Evolutionary conservation across 2,113 vertebrate species (phyloP).

Genomic region (Platycercus adscitus): DNA sequence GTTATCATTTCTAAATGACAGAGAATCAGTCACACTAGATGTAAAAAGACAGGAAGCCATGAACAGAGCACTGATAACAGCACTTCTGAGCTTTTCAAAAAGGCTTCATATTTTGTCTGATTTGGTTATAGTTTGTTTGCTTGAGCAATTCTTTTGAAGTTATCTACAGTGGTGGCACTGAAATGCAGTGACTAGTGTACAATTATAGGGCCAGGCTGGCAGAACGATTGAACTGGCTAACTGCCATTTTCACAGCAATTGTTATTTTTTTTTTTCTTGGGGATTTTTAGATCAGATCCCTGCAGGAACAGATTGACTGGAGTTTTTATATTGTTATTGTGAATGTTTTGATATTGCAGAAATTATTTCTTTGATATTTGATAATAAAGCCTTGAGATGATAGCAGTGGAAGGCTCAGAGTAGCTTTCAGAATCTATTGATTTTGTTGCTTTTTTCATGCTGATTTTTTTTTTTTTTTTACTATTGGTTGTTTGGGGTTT

Average conservation of each 20-base stretch:
- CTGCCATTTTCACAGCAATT: conserved; percentile 48
- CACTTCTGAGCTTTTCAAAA: neutral
- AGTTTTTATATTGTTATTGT: conserved; percentile 50
- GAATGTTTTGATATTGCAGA: conserved; percentile 44
- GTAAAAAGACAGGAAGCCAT: neutral
- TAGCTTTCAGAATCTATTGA: conserved; percentile 17
- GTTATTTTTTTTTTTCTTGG: conserved; percentile 1
- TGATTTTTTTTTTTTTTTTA: neutral
- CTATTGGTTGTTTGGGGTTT: neutral
- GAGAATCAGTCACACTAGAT: neutral
- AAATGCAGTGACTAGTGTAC: neutral
- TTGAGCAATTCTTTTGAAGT: neutral
- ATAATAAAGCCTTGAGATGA: conserved; percentile 42
- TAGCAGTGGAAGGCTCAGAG: neutral
- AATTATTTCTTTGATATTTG: conserved; percentile 58
- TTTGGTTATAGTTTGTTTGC: neutral
- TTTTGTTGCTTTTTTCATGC: neutral
- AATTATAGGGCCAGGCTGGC: neutral
- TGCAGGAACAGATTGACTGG: conserved; percentile 56
- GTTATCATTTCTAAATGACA: neutral
- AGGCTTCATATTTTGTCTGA: neutral
- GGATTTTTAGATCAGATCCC: conserved; percentile 64
- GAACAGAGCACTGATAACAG: neutral
- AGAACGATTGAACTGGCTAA: conserved; percentile 36
- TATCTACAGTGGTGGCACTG: neutral